Conservation (phyloP, 2,888 invertebrate species). For the Eristalis pertinax region DNA sequence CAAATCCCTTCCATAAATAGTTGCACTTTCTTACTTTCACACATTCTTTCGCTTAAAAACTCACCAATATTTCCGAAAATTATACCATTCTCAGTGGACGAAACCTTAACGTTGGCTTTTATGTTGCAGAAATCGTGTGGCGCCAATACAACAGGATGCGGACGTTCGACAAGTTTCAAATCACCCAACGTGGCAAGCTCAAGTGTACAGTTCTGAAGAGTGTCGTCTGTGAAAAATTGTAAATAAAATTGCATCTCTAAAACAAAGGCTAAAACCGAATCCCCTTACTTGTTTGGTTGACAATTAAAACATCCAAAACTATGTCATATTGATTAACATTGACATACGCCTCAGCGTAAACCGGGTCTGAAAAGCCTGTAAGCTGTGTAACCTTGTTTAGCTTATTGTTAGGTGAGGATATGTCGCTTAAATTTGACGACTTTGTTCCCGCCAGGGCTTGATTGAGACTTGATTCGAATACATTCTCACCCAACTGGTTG, state of each 20-base stretch:
- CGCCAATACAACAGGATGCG: constrained; percentile 96
- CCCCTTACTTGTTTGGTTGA: constrained; percentile 94
- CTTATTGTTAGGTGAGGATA: constrained; percentile 84
- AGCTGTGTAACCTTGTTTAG: constrained; percentile 94
- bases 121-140: constrained; percentile 99
- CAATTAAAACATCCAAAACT: constrained; percentile 97
- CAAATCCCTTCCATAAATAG: not conserved
- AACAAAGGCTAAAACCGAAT: not conserved
- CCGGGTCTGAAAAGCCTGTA: constrained; percentile 99
- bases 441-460: constrained; percentile 90
- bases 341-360: constrained; percentile 99
- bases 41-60: not conserved
- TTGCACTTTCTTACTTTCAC: not conserved
- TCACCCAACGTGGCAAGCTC: constrained; percentile 99
- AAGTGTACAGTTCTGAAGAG: constrained; percentile 97
- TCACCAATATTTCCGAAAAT: constrained; percentile 99
- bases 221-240: constrained; percentile 85
- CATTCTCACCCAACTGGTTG: constrained; percentile 85
- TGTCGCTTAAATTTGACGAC: constrained; percentile 81
- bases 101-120: constrained; percentile 99
- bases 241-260: not conserved
- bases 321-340: constrained; percentile 99
- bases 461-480: constrained; percentile 96
- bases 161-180: constrained; percentile 98
- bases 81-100: constrained; percentile 99